These are phyloP conservation scores for Creontiades dilutus DNA, from an alignment of 2,888 invertebrate species.

Conservation along the genomic window DNA sequence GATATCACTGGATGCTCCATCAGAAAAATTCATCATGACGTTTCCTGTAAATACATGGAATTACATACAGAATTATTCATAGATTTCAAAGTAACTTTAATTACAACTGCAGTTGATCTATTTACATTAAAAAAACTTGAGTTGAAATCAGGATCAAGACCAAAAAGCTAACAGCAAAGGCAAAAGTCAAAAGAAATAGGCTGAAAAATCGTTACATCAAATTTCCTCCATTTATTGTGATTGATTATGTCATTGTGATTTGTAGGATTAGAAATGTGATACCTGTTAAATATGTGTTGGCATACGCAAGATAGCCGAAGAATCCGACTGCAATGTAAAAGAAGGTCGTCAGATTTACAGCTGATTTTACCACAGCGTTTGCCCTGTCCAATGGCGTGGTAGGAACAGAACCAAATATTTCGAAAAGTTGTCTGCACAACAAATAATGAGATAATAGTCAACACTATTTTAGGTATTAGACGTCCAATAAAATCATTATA, in stretches of 20 bases:
- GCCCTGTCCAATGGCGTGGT: slow-evolving; percentile 93
- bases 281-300: slow-evolving; percentile 87
- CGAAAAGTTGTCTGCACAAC: slow-evolving; percentile 87
- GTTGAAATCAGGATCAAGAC: too few species aligned
- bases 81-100: too few species aligned
- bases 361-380: slow-evolving; percentile 91
- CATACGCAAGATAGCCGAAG: slow-evolving; percentile 95
- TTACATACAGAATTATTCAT: too few species aligned
- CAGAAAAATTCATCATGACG: slow-evolving; percentile 91
- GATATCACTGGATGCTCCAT: slow-evolving; percentile 89
- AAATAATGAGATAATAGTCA: background rate
- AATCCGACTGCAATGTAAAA: slow-evolving; percentile 95
- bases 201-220: background rate
- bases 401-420: slow-evolving; percentile 93
- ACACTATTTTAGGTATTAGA: too few species aligned
- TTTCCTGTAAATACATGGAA: slow-evolving; percentile 84
- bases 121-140: too few species aligned
- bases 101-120: too few species aligned
- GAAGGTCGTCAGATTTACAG: slow-evolving; percentile 93
- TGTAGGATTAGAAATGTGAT: slow-evolving; percentile 73
- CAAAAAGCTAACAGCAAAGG: background rate
- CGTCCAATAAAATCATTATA: too few species aligned
- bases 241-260: background rate
- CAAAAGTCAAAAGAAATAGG: too few species aligned
- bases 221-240: background rate